Evolutionary conservation across 2,888 invertebrate genomes (phyloP).

Genomic region (Tenthredo livida): DNA sequence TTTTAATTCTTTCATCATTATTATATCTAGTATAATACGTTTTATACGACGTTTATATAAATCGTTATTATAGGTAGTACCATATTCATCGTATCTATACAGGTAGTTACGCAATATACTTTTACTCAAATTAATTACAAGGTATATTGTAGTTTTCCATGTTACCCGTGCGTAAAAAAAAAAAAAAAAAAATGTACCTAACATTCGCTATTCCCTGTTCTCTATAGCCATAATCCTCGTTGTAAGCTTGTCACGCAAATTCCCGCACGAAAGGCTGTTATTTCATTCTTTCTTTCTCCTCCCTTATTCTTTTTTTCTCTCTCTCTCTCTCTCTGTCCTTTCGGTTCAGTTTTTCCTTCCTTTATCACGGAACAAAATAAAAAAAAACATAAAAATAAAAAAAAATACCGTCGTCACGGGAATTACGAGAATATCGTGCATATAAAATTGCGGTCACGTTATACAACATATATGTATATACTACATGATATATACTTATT

Average conservation of each 20-base stretch:
- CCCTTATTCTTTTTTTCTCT: background rate
- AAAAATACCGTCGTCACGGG: background rate
- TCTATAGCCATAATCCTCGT: background rate
- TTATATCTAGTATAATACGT: no score
- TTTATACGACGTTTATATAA: no score
- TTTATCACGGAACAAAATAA: background rate
- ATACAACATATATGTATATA: background rate
- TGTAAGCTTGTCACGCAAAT: constrained; percentile 20
- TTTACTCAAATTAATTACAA: background rate
- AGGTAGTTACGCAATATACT: background rate
- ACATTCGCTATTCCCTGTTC: background rate
- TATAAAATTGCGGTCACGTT: constrained; percentile 3
- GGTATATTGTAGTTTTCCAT: background rate
- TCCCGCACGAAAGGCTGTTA: constrained; percentile 6
- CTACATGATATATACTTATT: background rate
- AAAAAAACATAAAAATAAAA: no score
- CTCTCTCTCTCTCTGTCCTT: background rate
- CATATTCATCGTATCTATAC: no score
- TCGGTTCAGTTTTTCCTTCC: background rate
- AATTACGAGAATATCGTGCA: background rate
- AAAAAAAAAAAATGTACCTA: no score
- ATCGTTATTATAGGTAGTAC: no score
- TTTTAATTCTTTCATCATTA: no score
- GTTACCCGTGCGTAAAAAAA: background rate
- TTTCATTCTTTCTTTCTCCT: background rate